Evolutionary conservation across 2,797 vertebrate species (phyloP).

Genomic region (Ataeniobius toweri): DNA sequence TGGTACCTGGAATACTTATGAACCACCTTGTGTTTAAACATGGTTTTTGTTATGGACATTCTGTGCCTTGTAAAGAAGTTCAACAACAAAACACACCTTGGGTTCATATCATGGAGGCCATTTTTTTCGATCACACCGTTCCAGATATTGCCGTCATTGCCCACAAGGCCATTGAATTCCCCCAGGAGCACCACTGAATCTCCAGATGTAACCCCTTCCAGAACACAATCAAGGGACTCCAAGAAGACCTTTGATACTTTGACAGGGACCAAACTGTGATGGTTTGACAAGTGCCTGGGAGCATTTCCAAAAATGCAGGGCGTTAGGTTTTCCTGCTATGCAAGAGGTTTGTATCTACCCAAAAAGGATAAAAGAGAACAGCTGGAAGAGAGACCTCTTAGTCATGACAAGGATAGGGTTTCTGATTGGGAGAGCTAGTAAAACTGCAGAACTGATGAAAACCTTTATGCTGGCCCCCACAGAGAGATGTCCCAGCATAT

Average conservation of each 20-base stretch:
- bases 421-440: neutral
- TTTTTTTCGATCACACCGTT: too few relatives aligned
- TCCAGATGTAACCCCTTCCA: too few relatives aligned
- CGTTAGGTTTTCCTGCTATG: neutral
- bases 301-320: neutral
- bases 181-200: too few relatives aligned
- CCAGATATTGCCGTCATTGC: too few relatives aligned
- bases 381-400: neutral
- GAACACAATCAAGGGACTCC: too few relatives aligned
- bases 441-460: neutral
- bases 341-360: conserved; percentile 1
- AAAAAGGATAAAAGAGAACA: neutral
- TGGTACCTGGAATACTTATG: too few relatives aligned
- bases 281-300: neutral
- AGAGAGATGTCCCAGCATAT: neutral
- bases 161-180: too few relatives aligned
- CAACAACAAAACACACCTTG: too few relatives aligned
- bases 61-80: too few relatives aligned
- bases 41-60: too few relatives aligned
- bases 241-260: neutral
- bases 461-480: neutral
- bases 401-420: neutral
- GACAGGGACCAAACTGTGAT: neutral
- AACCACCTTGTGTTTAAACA: too few relatives aligned
- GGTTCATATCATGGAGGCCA: too few relatives aligned